Percentiles rank a stretch among this genome's conserved stretches.
phyloP scores from a whole-genome alignment of 2,888 invertebrate genomes.

The Augochlorella aurata region DNA sequence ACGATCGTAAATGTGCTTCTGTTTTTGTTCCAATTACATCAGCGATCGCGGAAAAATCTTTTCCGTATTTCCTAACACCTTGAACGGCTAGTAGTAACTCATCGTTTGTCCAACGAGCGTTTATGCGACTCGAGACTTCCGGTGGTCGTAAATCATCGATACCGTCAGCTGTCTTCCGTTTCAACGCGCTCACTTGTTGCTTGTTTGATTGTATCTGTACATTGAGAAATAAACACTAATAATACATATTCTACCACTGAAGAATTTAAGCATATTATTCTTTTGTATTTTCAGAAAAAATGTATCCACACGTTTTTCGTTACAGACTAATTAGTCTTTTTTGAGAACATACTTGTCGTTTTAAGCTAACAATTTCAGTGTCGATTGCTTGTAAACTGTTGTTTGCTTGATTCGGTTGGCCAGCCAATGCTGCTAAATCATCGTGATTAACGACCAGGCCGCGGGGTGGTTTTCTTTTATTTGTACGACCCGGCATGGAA shows the following conservation, averaged over 20 bases:
- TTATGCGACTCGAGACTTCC: constrained; percentile 88
- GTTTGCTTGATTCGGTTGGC: constrained; percentile 87
- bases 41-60: constrained; percentile 96
- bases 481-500: constrained; percentile 83
- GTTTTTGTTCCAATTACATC: constrained; percentile 97
- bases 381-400: constrained; percentile 94
- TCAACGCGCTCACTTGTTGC: constrained; percentile 93
- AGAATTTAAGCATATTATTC: neutral
- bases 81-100: constrained; percentile 95
- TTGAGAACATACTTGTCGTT: constrained; percentile 93
- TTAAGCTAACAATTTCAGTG: constrained; percentile 95
- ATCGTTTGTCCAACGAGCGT: constrained; percentile 95
- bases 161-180: constrained; percentile 87
- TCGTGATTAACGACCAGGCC: constrained; percentile 99
- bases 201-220: constrained; percentile 96
- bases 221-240: constrained; percentile 39
- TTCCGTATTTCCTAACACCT: constrained; percentile 91
- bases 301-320: constrained; percentile 78
- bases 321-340: constrained; percentile 37
- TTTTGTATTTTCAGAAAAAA: constrained; percentile 64
- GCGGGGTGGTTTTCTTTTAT: constrained; percentile 93
- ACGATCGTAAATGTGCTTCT: constrained; percentile 94
- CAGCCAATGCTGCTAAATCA: constrained; percentile 95
- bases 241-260: neutral
- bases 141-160: constrained; percentile 86